Conservation (phyloP, 1,140 invertebrate genomes). For the Tetragnatha versicolor region DNA sequence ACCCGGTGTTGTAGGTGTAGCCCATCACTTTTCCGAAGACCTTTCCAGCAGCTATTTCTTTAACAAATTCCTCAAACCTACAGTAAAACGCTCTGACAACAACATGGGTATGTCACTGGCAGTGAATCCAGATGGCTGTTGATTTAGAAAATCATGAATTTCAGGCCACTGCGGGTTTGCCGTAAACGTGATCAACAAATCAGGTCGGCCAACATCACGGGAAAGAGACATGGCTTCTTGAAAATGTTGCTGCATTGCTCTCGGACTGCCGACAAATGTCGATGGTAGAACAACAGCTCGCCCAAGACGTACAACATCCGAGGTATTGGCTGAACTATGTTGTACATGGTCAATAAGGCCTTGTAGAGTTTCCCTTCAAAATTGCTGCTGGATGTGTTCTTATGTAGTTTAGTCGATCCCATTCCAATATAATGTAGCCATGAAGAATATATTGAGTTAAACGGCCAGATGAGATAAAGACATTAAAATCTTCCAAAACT, state of each 20-base stretch:
- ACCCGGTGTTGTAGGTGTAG: conserved; percentile 62
- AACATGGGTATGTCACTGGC: conserved; percentile 62
- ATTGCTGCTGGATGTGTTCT: conserved; percentile 34
- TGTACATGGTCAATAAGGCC: conserved; percentile 14
- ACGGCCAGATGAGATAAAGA: conserved; percentile 49
- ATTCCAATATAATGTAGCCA: too few species aligned
- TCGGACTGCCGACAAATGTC: conserved; percentile 28
- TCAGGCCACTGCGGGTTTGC: conserved; percentile 67
- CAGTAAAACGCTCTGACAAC: conserved; percentile 63
- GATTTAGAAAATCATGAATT: conserved; percentile 60
- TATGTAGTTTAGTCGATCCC: conserved; percentile 25
- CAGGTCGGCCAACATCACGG: conserved; percentile 58
- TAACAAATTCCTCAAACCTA: conserved; percentile 61
- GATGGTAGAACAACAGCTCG: conserved; percentile 34
- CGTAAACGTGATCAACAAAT: conserved; percentile 66
- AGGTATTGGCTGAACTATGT: neutral
- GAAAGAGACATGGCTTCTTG: conserved; percentile 61
- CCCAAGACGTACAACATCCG: neutral
- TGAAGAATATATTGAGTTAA: conserved; percentile 54
- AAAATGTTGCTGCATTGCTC: conserved; percentile 42
- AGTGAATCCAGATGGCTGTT: conserved; percentile 53
- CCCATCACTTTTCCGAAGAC: conserved; percentile 28
- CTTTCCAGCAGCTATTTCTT: conserved; percentile 57
- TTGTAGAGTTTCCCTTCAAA: conserved; percentile 43
- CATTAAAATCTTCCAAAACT: neutral